These are phyloP conservation scores for Pseudomugil gertrudae DNA, from an alignment of 2,797 vertebrate species.

Conservation along the genomic window DNA sequence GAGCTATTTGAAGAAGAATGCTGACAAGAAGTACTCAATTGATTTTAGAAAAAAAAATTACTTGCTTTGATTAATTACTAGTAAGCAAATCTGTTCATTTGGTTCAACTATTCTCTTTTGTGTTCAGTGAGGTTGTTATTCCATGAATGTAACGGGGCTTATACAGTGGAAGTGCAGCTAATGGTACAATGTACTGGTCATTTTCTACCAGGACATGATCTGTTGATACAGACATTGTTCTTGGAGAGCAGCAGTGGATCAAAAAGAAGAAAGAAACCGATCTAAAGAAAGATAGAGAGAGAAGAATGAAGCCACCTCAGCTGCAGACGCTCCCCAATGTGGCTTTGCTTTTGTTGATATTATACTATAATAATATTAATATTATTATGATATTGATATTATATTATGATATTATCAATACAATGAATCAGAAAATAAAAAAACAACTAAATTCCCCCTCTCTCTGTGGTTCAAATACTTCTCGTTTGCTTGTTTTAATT, in stretches of 20 bases:
- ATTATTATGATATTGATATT: no score
- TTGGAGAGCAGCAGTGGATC: background rate
- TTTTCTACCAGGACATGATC: background rate
- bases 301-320: constrained; percentile 3
- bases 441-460: background rate
- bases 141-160: background rate
- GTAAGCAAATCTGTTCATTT: no score
- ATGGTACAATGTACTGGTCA: background rate
- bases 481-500: no score
- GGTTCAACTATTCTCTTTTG: no score
- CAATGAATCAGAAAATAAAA: constrained; percentile 7
- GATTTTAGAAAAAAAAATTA: no score
- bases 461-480: constrained; percentile 3
- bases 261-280: constrained; percentile 13
- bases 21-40: no score
- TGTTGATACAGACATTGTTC: background rate
- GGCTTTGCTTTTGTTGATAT: background rate
- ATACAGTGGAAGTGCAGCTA: background rate
- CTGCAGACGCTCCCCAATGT: constrained; percentile 7
- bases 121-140: background rate
- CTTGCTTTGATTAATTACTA: no score
- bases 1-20: no score
- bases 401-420: background rate
- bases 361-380: no score
- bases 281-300: background rate